These are phyloP conservation scores for Dicentrarchus labrax DNA, from an alignment of 2,113 vertebrate species.

Conservation along the genomic window DNA sequence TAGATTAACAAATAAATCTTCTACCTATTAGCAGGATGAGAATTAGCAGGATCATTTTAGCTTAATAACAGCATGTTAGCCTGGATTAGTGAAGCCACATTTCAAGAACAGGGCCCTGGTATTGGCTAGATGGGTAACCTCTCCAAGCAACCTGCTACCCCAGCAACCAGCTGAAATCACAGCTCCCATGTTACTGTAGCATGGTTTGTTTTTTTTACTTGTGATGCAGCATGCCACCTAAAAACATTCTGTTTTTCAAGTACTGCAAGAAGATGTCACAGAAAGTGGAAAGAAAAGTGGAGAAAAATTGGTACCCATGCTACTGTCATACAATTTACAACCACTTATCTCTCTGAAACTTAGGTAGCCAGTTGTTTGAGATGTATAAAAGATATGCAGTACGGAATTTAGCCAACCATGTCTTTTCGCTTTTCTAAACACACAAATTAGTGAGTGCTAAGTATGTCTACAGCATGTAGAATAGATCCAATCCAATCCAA, in stretches of 20 bases:
- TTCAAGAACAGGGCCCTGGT: background rate
- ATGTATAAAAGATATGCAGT: conserved; percentile 10
- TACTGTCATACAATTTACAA: conserved; percentile 19
- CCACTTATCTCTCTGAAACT: conserved; percentile 17
- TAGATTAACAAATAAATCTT: background rate
- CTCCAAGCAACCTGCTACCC: background rate
- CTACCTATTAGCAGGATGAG: background rate
- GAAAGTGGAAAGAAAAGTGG: conserved; percentile 11
- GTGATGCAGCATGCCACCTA: background rate
- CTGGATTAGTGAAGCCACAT: background rate
- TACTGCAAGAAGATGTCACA: conserved; percentile 1
- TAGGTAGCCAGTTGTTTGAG: background rate
- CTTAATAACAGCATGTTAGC: background rate
- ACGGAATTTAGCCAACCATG: background rate
- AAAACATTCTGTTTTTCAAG: background rate
- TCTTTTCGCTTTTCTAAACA: conserved; percentile 12
- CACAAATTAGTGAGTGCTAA: background rate
- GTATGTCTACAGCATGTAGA: background rate
- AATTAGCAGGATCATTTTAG: background rate
- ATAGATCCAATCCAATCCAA: no score
- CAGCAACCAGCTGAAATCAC: background rate
- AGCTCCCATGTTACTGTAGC: background rate
- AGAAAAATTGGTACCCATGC: conserved; percentile 24
- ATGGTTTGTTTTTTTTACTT: background rate
- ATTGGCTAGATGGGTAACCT: background rate